Evolutionary conservation across 2,888 invertebrate genomes (phyloP), one percentile per base, ranked within the genome.

Genomic region (Stenchaetothrips biformis): DNA sequence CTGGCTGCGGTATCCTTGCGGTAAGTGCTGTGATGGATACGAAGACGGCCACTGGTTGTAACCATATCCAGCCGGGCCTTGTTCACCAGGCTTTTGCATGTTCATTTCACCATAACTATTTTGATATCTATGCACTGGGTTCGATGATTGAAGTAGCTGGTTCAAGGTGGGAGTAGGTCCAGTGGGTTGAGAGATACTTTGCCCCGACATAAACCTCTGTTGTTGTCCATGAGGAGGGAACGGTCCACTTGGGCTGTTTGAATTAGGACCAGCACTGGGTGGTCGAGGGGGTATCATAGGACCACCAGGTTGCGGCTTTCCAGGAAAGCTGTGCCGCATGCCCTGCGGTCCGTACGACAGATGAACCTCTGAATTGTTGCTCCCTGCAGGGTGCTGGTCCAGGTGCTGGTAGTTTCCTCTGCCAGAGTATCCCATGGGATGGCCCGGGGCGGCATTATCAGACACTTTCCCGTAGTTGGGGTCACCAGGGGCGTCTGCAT

Each of bases 151-250:
- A 83, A 97, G 89, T 86, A 97, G 89, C 86, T 96, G 96, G 88
- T 97, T 97, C 84, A 97, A 90, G 83, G 97, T 97, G 83, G 97
- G 97, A 83, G 97, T 97, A 77, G 96, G 96, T 81, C 97, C 97
- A 83, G 94, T 93, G 80, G 94, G 92, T 86, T 94, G 95, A 80
- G 94, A 91, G 84, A 92, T 91, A 84, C 90, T 89, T 86, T 93
- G 93, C 74, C 92, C 93, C 82, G 92, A 90, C 84, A 92, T 89
- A 86, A 92, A 92, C 85, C 93, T 90, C 85, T 89, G 89, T 83
- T 89, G 89, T 18, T 87, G 87, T 88, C 82, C 88, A 88, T 82
- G 89, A 78, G 84, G 83, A 79, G 83, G 82, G 80, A 84, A 84
- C 11, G 67, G 25, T 79, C 82, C 83, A 82, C 83, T 82, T 74